Evolutionary conservation across 2,888 invertebrate species (phyloP).

Genomic region (Anarsia innoxiella): DNA sequence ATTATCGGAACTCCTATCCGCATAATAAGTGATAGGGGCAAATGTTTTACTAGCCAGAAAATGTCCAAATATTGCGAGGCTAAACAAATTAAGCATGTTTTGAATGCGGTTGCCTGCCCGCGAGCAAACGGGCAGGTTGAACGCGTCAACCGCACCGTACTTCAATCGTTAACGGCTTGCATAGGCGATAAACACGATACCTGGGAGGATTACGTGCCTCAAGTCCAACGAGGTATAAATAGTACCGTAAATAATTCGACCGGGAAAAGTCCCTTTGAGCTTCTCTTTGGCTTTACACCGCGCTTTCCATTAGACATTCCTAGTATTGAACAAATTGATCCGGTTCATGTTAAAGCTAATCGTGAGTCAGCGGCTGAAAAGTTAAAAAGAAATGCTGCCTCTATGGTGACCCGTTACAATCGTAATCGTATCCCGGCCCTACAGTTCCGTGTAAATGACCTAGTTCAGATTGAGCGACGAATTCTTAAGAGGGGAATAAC

Average conservation of each 20-base stretch:
- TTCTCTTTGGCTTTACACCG: background rate
- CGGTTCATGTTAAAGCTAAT: background rate
- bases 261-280: background rate
- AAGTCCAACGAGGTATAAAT: background rate
- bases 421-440: background rate
- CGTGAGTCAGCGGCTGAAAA: background rate
- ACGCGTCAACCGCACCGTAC: background rate
- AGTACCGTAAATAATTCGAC: background rate
- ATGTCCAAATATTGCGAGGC: background rate
- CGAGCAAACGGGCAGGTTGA: slow-evolving; percentile 2
- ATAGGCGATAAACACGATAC: background rate
- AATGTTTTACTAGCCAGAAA: slow-evolving; percentile 9
- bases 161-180: background rate
- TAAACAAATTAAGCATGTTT: slow-evolving; percentile 2
- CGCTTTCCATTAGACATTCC: background rate
- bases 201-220: background rate
- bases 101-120: background rate
- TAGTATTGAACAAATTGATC: background rate
- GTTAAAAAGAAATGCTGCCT: background rate
- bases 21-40: slow-evolving; percentile 15
- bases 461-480: background rate
- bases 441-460: background rate
- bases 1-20: slow-evolving; percentile 13
- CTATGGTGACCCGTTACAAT: background rate
- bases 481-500: background rate